Base-by-base conservation (phyloP, 2,888 invertebrate genomes). In the Disparrhopalites patrizii region DNA sequence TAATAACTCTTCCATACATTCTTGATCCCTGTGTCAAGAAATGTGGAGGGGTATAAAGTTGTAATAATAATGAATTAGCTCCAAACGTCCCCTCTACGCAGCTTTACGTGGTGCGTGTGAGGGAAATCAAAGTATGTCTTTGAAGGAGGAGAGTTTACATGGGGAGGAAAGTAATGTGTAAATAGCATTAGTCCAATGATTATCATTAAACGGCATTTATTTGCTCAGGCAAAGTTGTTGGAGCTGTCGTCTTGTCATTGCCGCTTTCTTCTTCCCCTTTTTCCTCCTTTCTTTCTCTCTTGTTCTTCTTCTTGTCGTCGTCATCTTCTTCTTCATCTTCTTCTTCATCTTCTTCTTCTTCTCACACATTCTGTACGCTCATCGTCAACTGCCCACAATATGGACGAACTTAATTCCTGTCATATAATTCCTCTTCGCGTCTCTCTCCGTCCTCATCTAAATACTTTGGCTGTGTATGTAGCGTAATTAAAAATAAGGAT, bases 181-280 rank as follows among this genome's bases (percentile, higher is more conserved):
- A 7, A 10, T 36, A 36, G 36, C 20, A 4, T 13, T 23, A 58
- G 30, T 47, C 27, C 43, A 43, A 47, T 58, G 27, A 15, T 43
- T 28, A 47, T 58, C 43, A 58, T 58, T 58, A 43, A 58, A 58
- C 43, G 58, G 58, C 58, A 58, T 47, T 47, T 58, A 58, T 58
- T 58, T 58, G 27, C 28, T 58, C 58, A 40, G 15, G 36, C 13
- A 56, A 36, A 56, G 36, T 55, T 28, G 52, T 52, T 33, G 15
- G 28, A 27, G n/a, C 18, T 47, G 47, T 47, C 47, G 18, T 47
- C 47, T 47, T 47, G n/a, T 47, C 18, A 18, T 47, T 47, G 47
- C n/a, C 13, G 47, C 47, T 47, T 47, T 47, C n/a, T 18, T 47
- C 5, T n/a, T 36, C 36, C 7, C 13, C 36, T 7, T n/a, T n/a